A percentile compares a stretch with the other conserved stretches of the same genome.
These are phyloP conservation scores for Tetramorium parvispinum DNA, from an alignment of 1,140 invertebrate species.

Conservation along the genomic window DNA sequence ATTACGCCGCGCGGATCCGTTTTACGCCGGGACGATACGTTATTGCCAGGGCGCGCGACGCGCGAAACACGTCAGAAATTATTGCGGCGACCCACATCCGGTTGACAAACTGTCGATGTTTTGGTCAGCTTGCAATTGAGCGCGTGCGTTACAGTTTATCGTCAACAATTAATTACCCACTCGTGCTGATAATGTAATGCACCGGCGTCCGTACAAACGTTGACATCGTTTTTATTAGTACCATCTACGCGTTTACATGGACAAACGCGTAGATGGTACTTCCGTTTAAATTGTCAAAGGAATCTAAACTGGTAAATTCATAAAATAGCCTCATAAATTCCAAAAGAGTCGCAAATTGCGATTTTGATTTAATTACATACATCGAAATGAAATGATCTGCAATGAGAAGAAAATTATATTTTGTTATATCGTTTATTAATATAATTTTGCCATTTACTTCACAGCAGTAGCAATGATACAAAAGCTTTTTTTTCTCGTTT, in stretches of 20 bases:
- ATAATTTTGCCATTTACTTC: neutral
- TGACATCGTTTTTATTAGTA: neutral
- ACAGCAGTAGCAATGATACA: neutral
- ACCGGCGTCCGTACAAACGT: neutral
- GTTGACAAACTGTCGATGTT: slow-evolving; percentile 67
- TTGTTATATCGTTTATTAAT: neutral
- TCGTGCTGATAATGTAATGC: slow-evolving; percentile 32
- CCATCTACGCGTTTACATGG: too few relatives aligned
- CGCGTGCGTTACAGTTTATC: slow-evolving; percentile 54
- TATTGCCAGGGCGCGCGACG: slow-evolving; percentile 55
- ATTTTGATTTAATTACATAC: neutral
- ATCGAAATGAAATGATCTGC: neutral
- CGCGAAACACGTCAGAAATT: slow-evolving; percentile 73
- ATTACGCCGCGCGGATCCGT: slow-evolving; percentile 65
- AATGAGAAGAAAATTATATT: neutral
- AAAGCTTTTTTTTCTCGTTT: neutral
- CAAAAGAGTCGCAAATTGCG: neutral
- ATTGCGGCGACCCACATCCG: slow-evolving; percentile 67
- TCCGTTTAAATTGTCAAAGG: neutral
- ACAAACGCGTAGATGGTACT: neutral
- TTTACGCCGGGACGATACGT: slow-evolving; percentile 66
- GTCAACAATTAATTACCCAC: slow-evolving; percentile 58
- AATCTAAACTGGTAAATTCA: neutral
- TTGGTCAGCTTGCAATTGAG: slow-evolving; percentile 62
- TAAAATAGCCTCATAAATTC: neutral